Evolutionary conservation across 2,113 vertebrate genomes (phyloP), one percentile per base, ranked within the genome.

Genomic region (Vicugna pacos): DNA sequence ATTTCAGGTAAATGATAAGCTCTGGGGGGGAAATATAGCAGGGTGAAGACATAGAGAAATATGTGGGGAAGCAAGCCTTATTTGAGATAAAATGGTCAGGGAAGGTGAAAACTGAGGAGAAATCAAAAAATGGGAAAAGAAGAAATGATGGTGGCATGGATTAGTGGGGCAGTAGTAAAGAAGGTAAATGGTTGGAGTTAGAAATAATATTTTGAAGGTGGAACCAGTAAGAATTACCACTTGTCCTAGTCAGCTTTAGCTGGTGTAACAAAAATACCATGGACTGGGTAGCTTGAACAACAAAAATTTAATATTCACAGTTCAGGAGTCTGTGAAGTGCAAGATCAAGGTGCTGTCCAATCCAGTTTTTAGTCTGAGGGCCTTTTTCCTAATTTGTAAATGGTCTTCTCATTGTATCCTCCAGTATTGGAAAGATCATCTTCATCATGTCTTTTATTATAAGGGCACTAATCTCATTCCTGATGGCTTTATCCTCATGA

Each of bases 1-100:
- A 92, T 94, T 89, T 92, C 62, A 89, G 54, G 35, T 79, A 58
- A 92, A 84, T 10, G 19, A 32, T 76, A 46, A 75, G 16, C 65
- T 60, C 38, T 81, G 14, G 22, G 42, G 88, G 76, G 42, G 75
- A 91, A 81, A 67, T 62, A 62, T 12, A 75, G 73, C 54, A 56
- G 32, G 8, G 30, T 67, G 22, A 81, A 30, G 62, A 3, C 30
- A 35, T 52, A 52, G 35, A 94, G 58, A 87, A 88, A 54, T 48
- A 35, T 32, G 30, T 42, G 64, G 19, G 30, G 26, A 67, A 89
- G 42, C 32, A n/a, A 89, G 46, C 6, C 50, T 89, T 91, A 56
- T 60, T 84, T 89, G 42, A 79, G 15, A 14, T 64, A 83, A 69
- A 38, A 69, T 80, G n/a, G 30, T 32, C 65, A 54, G 32, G 32